Evolutionary conservation across 1,140 invertebrate genomes (phyloP).

Genomic region (Polyergus mexicanus): DNA sequence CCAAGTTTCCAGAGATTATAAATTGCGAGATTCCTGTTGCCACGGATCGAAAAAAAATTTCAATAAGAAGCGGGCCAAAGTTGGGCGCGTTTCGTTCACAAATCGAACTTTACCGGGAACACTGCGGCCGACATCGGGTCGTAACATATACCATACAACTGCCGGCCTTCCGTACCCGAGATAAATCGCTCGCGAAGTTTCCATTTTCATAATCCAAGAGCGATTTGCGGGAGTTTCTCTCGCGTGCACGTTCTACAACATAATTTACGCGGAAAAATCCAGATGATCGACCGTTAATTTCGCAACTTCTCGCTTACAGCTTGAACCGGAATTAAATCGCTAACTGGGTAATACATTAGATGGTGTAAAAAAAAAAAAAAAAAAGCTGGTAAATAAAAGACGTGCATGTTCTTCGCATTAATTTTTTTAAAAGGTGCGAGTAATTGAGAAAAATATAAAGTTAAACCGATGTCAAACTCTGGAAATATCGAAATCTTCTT

Average conservation of each 20-base stretch:
- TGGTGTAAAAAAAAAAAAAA: not conserved
- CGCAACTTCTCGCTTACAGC: slow-evolving; percentile 41
- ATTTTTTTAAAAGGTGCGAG: not conserved
- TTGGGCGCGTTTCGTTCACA: slow-evolving; percentile 52
- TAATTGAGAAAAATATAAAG: slow-evolving; percentile 22
- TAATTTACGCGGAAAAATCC: slow-evolving; percentile 59
- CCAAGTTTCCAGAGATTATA: slow-evolving; percentile 51
- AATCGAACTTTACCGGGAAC: slow-evolving; percentile 54
- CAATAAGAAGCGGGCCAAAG: slow-evolving; percentile 48
- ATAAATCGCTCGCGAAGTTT: slow-evolving; percentile 56
- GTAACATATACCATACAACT: slow-evolving; percentile 60
- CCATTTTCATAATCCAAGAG: slow-evolving; percentile 60
- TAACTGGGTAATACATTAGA: not conserved
- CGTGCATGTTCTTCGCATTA: slow-evolving; percentile 25
- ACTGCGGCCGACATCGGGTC: slow-evolving; percentile 49
- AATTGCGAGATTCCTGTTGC: slow-evolving; percentile 38
- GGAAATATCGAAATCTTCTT: slow-evolving; percentile 29
- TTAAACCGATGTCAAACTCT: slow-evolving; percentile 17
- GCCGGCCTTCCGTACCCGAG: slow-evolving; percentile 20
- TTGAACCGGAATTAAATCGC: slow-evolving; percentile 48
- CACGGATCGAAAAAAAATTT: slow-evolving; percentile 39
- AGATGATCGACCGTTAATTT: slow-evolving; percentile 62
- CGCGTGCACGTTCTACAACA: not conserved
- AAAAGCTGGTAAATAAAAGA: not conserved
- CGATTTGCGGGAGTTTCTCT: slow-evolving; percentile 50